Conservation (phyloP, 2,888 invertebrate species). For the Clepsis dumicolana region DNA sequence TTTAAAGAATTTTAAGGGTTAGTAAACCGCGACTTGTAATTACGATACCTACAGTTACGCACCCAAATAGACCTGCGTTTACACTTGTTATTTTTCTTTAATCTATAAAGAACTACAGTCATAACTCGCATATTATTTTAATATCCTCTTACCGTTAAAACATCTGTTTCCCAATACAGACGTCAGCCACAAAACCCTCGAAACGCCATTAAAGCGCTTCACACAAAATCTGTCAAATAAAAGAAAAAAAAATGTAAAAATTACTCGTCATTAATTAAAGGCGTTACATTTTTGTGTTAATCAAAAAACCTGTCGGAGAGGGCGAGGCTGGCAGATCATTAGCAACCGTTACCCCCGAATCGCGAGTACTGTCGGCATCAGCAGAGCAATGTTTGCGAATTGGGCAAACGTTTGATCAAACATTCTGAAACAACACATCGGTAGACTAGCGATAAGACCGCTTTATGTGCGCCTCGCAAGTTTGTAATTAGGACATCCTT, state of each 20-base stretch:
- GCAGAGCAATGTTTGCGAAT: not conserved
- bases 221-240: slow-evolving; percentile 59
- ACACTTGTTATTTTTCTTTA: not conserved
- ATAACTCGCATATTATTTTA: not conserved
- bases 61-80: too few species aligned
- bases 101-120: not conserved
- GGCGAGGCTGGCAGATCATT: slow-evolving; percentile 65
- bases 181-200: not conserved
- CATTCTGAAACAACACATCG: not conserved
- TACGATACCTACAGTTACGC: too few species aligned
- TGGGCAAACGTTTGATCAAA: not conserved
- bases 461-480: too few species aligned
- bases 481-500: too few species aligned
- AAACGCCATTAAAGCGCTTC: slow-evolving; percentile 14
- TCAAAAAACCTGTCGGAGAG: slow-evolving; percentile 73
- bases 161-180: not conserved
- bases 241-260: slow-evolving; percentile 26
- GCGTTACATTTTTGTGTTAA: slow-evolving; percentile 69
- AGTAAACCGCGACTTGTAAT: too few species aligned
- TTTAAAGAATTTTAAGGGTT: too few species aligned
- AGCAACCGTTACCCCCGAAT: slow-evolving; percentile 61
- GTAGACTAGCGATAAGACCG: too few species aligned
- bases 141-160: not conserved
- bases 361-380: slow-evolving; percentile 16
- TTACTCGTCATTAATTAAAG: slow-evolving; percentile 37